Evolutionary conservation across 2,113 vertebrate species (phyloP).

Genomic region (Lanius ludovicianus): DNA sequence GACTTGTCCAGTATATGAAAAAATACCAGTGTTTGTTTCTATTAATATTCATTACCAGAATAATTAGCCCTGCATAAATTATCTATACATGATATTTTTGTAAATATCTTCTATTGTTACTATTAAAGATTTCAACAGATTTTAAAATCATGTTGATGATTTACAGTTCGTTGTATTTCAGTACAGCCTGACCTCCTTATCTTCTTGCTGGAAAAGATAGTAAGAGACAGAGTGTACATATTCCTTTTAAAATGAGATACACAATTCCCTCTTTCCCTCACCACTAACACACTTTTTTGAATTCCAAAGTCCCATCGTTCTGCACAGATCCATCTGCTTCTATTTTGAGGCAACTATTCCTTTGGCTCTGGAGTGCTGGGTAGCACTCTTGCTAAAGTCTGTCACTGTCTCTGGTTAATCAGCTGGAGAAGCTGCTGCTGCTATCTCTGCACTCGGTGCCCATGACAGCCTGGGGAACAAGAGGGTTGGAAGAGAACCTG

Average conservation of each 20-base stretch:
- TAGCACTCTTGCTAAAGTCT: conserved; percentile 64
- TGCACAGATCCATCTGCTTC: conserved; percentile 60
- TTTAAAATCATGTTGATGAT: not conserved
- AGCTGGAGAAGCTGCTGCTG: conserved; percentile 68
- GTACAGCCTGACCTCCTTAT: conserved; percentile 36
- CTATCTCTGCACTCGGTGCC: conserved; percentile 45
- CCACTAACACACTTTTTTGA: conserved; percentile 36
- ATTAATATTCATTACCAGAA: not conserved
- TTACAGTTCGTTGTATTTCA: not conserved
- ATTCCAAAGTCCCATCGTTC: conserved; percentile 38
- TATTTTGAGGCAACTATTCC: conserved; percentile 65
- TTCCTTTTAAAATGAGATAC: conserved; percentile 32
- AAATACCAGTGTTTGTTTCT: not conserved
- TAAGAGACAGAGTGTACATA: not conserved
- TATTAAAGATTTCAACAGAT: not conserved
- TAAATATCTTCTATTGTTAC: not conserved
- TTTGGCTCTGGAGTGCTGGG: conserved; percentile 59
- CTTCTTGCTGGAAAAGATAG: conserved; percentile 17
- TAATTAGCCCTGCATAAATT: not conserved
- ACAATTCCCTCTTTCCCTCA: conserved; percentile 24
- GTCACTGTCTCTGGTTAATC: conserved; percentile 71
- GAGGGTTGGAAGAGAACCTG: conserved; percentile 59
- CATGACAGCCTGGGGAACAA: conserved; percentile 65
- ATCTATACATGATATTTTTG: not conserved
- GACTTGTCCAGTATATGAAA: not conserved